Base-by-base conservation (phyloP, 2,888 invertebrate species). In the Acleris cristana region DNA sequence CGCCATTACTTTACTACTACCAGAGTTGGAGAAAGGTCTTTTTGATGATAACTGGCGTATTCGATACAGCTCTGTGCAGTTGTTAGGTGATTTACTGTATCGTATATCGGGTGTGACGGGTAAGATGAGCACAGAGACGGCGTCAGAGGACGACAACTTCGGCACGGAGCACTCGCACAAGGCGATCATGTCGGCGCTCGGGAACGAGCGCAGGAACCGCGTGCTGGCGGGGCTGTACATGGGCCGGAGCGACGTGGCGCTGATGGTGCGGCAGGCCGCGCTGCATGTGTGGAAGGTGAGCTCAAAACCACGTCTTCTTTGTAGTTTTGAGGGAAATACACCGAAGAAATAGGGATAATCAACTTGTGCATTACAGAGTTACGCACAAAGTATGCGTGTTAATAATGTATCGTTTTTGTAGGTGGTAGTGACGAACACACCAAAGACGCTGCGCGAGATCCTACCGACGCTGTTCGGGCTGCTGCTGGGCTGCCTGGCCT, bases 31-130 rank as follows among this genome's bases (percentile, higher is more conserved):
- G 87, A 95, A 94, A 57, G 99, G 99, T 0, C 91, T 99, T 19
- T 99, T 99, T 88, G 98, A 99, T 86, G 99, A 99, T 79, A 99
- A 99, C 90, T 99, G 99, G 99, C 95, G 99, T 62, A 99, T 99
- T 76, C 93, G 99, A 71, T 97, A 95, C 87, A 97, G 98, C 78
- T 98, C 98, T 0, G 98, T 99, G 7, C 99, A 99, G 84, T 92
- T 99, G 34, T 91, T 99, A 45, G 99, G 99, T 16, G 99, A 99
- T 86, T 93, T 99, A 58, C 91, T 99, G 26, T 99, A 99, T 88
- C 96, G 98, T 70, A 97, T 99, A 73, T 99, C 99, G 2, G 99
- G 99, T 59, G 99, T 99, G 0, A 97, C 98, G 34, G 99, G 99
- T 63, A 99, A 99, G 93, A 99, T 99, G 99, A 98, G 98, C 45